Base-by-base conservation (phyloP, 2,888 invertebrate genomes). In the Blastobasis adustella region DNA sequence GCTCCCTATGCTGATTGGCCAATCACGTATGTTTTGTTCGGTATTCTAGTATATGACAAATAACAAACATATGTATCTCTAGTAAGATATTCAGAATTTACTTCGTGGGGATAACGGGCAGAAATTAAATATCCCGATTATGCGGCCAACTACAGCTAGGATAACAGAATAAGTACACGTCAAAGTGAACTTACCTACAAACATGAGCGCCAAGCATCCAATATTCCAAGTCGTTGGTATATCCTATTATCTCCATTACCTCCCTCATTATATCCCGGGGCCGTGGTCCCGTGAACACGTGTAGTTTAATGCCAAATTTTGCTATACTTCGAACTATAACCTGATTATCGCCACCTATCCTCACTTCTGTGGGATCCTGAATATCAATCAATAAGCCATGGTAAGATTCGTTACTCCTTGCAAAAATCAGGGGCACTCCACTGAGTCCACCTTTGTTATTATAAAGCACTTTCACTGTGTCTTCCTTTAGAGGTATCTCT, bases 371-470 rank as follows among this genome's bases (percentile, higher is more conserved):
- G 0, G 92, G 91, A 4, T 89, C 85, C 23, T 73, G 70, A 9
- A 89, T 79, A 40, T 90, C 88, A 7, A 92, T 72, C 9, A 89
- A 61, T 7, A 92, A 62, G 0, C 92, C 92, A 62, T 92, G 91
- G 59, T 90, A 92, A 0, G 79, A 74, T 0, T 82, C 86, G 51
- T 89, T 85, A 0, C 71, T 62, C 63, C 89, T 82, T 0, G 90
- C 90, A 73, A 87, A 89, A 63, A 91, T 88, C 42, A 89, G 66
- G 1, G 91, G 91, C 42, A 89, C 60, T 0, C 84, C 77, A 59
- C 71, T 82, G n/a, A 83, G 71, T 46, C 87, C 88, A 2, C 70
- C 68, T 42, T 70, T 68, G 52, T 89, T 81, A 46, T 75, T 89
- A 55, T 91, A 91, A 52, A 91, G 64, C 0, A 84, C 57, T 67